Conservation (phyloP, 2,113 vertebrate species). For the Sinocyclocheilus anshuiensis region DNA sequence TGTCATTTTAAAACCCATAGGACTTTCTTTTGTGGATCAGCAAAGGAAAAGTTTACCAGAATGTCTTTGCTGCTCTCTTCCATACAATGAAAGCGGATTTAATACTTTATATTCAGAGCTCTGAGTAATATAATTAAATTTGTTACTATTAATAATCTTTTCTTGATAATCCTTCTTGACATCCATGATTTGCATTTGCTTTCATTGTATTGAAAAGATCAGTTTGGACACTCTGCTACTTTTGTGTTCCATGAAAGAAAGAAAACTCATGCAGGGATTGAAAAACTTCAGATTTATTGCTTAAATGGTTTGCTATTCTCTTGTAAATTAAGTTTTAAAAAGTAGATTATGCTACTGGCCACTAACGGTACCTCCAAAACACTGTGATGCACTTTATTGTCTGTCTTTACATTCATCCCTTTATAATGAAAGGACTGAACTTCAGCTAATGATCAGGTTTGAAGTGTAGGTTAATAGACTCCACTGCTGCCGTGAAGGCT, state of each 20-base stretch:
- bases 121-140: background rate
- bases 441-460: background rate
- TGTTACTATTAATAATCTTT: background rate
- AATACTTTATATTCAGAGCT: background rate
- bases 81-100: background rate
- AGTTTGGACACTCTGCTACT: background rate
- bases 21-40: background rate
- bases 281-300: background rate
- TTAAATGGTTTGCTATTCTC: background rate
- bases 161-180: background rate
- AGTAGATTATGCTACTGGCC: background rate
- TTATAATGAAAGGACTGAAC: background rate
- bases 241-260: background rate
- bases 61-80: background rate
- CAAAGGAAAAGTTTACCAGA: background rate
- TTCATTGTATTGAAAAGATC: background rate
- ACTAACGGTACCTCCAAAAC: conserved; percentile 15
- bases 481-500: background rate
- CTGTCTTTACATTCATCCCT: background rate
- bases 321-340: background rate
- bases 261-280: background rate
- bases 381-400: conserved; percentile 37
- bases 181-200: background rate
- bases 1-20: background rate
- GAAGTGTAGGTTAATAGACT: background rate